Evolutionary conservation across 2,888 invertebrate genomes (phyloP), one percentile per base, ranked within the genome.

Genomic region (Cyclophora punctaria): DNA sequence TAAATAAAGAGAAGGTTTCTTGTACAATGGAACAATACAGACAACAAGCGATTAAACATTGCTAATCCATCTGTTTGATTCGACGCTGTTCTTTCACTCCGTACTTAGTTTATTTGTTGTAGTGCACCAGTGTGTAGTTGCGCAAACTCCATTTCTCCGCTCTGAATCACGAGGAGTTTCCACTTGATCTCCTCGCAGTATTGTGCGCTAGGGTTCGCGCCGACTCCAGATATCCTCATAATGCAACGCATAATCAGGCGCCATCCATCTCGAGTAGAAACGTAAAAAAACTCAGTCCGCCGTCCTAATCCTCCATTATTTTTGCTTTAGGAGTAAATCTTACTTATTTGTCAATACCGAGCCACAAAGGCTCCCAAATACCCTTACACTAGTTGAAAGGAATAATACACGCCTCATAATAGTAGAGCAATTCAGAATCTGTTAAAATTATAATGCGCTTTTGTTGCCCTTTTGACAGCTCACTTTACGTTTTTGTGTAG

Each of bases 291-390:
- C 67, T 58, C 63, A 62, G 66, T 63, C 57, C 67, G 63, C 75
- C 77, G 64, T 72, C 73, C 79, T 88, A 88, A 88, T 88, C 88
- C 85, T 70, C 75, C 78, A 82, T 86, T 80, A 82, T 78, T 85
- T 80, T 83, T 80, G 64, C 80, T 78, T 76, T 75, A 74, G 69
- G 73, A 80, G 83, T 80, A 83, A 84, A 85, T 83, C 84, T 82
- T 80, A 80, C 80, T 85, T 88, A 88, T 88, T 88, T 88, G 88
- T 88, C 88, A 87, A 88, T 88, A 88, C 80, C 55, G 78, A 75
- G 79, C 86, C 86, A 88, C 86, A 88, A 88, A 80, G 80, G 83
- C 80, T 71, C 72, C 83, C 85, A 86, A 88, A 87, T 86, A 87
- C 87, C 83, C 76, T 79, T 78, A 85, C 82, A 80, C 78, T 83